These are phyloP conservation scores for Perizoma flavofasciatum DNA, from an alignment of 2,888 invertebrate genomes.

Conservation along the genomic window DNA sequence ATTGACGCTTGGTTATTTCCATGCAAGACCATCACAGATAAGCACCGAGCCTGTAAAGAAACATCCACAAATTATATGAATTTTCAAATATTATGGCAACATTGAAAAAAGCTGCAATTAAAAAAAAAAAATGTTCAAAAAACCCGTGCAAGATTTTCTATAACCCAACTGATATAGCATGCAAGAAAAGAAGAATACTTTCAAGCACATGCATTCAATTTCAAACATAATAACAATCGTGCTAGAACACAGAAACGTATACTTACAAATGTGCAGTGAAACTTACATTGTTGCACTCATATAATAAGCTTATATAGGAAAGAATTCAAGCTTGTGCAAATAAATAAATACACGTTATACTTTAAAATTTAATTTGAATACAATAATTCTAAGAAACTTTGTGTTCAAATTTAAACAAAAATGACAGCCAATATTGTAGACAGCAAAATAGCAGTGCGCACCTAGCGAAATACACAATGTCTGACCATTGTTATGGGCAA, in stretches of 20 bases:
- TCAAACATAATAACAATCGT: background rate
- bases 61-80: conserved; percentile 45
- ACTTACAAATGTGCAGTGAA: conserved; percentile 11
- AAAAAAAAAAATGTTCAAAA: background rate
- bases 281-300: conserved; percentile 2
- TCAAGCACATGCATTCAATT: conserved; percentile 11
- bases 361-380: too few species aligned
- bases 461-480: too few species aligned
- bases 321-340: too few species aligned
- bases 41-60: conserved; percentile 80
- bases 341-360: too few species aligned
- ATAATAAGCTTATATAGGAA: too few species aligned
- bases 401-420: too few species aligned
- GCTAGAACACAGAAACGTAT: conserved; percentile 3
- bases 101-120: conserved; percentile 1
- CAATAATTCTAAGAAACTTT: too few species aligned
- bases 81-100: conserved; percentile 11
- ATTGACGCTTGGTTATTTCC: conserved; percentile 50
- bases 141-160: conserved; percentile 11
- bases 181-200: conserved; percentile 9
- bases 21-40: conserved; percentile 78
- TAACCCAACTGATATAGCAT: background rate
- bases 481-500: too few species aligned
- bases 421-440: too few species aligned
- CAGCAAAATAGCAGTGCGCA: too few species aligned